These are phyloP conservation scores for Melinaea menophilus DNA, from an alignment of 2,888 invertebrate species.

Conservation along the genomic window DNA sequence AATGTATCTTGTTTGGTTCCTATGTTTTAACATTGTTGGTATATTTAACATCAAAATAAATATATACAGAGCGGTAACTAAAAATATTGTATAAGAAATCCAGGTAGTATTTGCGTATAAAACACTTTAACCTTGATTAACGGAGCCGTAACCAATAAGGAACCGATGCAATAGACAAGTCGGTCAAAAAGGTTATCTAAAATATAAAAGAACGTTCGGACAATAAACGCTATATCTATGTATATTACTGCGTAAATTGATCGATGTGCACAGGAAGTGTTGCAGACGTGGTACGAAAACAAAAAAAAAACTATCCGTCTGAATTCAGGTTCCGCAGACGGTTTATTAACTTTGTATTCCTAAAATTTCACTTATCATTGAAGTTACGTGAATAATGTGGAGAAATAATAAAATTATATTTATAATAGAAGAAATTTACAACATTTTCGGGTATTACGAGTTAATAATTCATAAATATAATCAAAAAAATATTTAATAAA, in stretches of 20 bases:
- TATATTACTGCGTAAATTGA: conserved; percentile 44
- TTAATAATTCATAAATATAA: too few species aligned
- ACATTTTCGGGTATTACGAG: too few species aligned
- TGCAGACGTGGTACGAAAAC: conserved; percentile 52
- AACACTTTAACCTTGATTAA: not conserved
- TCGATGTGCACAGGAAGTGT: conserved; percentile 60
- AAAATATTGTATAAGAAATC: not conserved
- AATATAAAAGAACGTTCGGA: conserved; percentile 23
- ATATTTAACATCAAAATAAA: not conserved
- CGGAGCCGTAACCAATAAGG: not conserved
- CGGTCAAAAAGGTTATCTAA: conserved; percentile 10
- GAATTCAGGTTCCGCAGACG: not conserved
- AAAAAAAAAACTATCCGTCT: conserved; percentile 37
- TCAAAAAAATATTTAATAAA: too few species aligned
- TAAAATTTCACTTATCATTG: too few species aligned
- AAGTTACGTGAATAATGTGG: too few species aligned
- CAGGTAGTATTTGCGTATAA: not conserved
- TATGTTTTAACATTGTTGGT: not conserved
- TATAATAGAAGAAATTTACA: not conserved
- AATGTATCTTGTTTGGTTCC: conserved; percentile 19
- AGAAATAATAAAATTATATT: not conserved
- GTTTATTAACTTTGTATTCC: conserved; percentile 4
- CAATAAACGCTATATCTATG: conserved; percentile 32
- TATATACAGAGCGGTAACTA: not conserved
- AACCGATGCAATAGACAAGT: not conserved